phyloP scores from a whole-genome alignment of 2,113 vertebrate species.

The Brevimyrus niger region DNA sequence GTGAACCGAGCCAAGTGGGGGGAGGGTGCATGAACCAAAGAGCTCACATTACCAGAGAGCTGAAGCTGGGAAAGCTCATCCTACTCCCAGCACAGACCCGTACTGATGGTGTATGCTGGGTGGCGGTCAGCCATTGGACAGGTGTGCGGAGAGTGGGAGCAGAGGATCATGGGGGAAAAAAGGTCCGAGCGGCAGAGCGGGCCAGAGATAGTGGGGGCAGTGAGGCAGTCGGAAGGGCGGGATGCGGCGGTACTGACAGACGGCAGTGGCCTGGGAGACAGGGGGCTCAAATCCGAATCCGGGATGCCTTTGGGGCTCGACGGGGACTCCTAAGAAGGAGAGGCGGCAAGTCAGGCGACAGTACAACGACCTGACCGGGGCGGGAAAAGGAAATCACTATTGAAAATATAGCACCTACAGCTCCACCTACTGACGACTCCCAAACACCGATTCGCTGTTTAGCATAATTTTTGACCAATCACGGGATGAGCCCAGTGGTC shows the following conservation, averaged over 20 bases:
- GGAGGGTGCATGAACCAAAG: neutral
- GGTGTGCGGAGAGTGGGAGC: neutral
- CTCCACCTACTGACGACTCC: neutral
- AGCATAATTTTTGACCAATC: neutral
- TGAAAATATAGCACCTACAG: neutral
- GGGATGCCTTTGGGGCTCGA: conserved; percentile 66
- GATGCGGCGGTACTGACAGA: conserved; percentile 73
- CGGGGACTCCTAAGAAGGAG: conserved; percentile 65
- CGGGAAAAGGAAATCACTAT: neutral
- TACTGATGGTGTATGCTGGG: neutral
- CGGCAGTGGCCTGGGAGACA: conserved; percentile 79
- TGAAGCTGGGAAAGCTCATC: neutral
- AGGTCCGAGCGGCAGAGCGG: neutral
- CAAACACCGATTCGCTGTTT: neutral
- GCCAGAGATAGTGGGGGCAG: neutral
- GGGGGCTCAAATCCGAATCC: conserved; percentile 76
- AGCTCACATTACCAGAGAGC: neutral
- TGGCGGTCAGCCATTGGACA: neutral
- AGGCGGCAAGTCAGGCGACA: conserved; percentile 20
- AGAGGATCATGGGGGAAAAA: conserved; percentile 13
- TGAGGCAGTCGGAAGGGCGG: neutral
- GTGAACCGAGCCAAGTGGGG: neutral
- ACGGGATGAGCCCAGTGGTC: neutral
- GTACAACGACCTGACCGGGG: neutral
- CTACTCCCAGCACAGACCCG: neutral